Conservation (phyloP, 2,113 vertebrate genomes). For the Odocoileus virginianus region DNA sequence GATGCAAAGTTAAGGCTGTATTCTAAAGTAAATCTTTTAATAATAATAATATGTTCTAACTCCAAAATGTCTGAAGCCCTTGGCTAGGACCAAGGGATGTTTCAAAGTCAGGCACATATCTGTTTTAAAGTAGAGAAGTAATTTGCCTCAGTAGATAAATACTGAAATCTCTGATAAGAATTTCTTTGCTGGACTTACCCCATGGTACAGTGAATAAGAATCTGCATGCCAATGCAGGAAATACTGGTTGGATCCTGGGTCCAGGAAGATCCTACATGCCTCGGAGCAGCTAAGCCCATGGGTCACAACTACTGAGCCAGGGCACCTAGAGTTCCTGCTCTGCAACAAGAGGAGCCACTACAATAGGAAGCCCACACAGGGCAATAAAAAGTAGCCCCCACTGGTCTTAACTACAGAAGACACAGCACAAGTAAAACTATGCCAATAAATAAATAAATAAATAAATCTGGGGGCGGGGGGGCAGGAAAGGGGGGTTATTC, state of each 20-base stretch:
- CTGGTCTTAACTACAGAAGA: background rate
- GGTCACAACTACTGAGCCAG: background rate
- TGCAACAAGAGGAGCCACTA: background rate
- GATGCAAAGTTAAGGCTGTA: background rate
- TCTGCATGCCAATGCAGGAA: background rate
- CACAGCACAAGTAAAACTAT: background rate
- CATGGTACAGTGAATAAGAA: background rate
- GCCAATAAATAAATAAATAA: background rate
- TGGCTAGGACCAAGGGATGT: background rate
- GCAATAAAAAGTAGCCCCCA: background rate
- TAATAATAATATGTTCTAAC: background rate
- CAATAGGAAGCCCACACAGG: background rate
- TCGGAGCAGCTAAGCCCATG: background rate
- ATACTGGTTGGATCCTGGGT: background rate
- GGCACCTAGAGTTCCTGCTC: background rate
- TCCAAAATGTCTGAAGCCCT: background rate
- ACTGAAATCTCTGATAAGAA: background rate
- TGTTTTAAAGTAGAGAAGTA: background rate
- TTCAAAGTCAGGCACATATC: background rate
- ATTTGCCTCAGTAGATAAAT: background rate
- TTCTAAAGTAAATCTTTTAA: background rate
- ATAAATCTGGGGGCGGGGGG: too few species aligned
- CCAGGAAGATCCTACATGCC: background rate
- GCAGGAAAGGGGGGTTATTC: background rate
- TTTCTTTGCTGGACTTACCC: background rate